These are phyloP conservation scores for Tenthredo scrophulariae DNA, from an alignment of 2,888 invertebrate species.

Conservation along the genomic window DNA sequence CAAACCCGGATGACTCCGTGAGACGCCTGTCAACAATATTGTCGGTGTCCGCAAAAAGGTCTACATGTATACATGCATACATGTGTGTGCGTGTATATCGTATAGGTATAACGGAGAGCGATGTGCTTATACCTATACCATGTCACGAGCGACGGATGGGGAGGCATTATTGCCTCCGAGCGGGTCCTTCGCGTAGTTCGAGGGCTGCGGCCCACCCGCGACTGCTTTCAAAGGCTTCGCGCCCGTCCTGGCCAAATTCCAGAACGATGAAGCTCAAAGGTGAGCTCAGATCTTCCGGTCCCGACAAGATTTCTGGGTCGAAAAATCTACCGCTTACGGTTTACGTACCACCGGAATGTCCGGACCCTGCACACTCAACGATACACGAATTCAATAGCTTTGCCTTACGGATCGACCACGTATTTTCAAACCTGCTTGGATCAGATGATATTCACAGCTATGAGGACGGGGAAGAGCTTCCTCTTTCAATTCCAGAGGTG, in stretches of 20 bases:
- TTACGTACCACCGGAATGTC: slow-evolving; percentile 31
- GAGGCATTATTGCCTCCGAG: slow-evolving; percentile 49
- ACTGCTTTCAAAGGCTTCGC: slow-evolving; percentile 43
- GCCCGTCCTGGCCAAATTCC: slow-evolving; percentile 22
- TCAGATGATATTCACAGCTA: background rate
- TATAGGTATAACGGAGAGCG: background rate
- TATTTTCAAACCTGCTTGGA: background rate
- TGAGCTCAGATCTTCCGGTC: slow-evolving; percentile 43
- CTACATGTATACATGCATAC: background rate
- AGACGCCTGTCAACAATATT: slow-evolving; percentile 75
- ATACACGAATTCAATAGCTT: slow-evolving; percentile 6
- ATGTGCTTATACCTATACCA: background rate
- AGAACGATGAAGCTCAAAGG: slow-evolving; percentile 33
- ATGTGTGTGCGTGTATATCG: background rate
- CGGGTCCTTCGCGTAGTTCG: slow-evolving; percentile 36
- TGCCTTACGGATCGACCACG: background rate
- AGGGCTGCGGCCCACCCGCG: slow-evolving; percentile 26
- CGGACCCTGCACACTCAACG: slow-evolving; percentile 10
- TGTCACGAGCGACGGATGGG: background rate
- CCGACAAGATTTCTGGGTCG: slow-evolving; percentile 28
- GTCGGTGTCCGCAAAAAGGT: slow-evolving; percentile 61
- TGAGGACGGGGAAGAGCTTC: background rate
- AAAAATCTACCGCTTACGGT: background rate
- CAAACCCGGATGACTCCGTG: slow-evolving; percentile 76
- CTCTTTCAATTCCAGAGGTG: too few relatives aligned